Evolutionary conservation across 2,113 vertebrate genomes (phyloP).

Genomic region (Progne subis): DNA sequence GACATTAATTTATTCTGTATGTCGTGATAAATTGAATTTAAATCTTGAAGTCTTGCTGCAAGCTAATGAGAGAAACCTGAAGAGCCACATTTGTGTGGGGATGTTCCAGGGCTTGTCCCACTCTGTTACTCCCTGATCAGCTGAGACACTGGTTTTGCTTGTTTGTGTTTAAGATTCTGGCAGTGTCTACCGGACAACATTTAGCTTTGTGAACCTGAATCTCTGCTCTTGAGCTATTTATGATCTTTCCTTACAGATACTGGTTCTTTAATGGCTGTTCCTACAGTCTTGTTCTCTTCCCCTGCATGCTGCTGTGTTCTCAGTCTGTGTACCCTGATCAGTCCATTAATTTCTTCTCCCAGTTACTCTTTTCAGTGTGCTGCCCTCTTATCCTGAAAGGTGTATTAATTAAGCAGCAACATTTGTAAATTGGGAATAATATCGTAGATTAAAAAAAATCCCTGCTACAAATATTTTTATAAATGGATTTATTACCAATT

Average conservation of each 20-base stretch:
- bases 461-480: fast-evolving
- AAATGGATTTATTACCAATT: neutral
- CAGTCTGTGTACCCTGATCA: neutral
- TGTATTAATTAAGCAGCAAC: neutral
- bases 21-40: neutral
- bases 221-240: neutral
- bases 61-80: neutral
- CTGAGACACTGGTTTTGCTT: conserved; percentile 3
- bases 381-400: neutral
- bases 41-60: neutral
- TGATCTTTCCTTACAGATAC: neutral
- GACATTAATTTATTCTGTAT: neutral
- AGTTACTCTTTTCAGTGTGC: neutral
- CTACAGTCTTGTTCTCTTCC: neutral
- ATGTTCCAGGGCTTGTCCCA: neutral
- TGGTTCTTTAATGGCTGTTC: neutral
- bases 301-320: neutral
- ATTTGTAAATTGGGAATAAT: neutral
- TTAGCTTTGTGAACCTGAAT: neutral
- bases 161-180: neutral
- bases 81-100: neutral
- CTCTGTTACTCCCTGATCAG: neutral
- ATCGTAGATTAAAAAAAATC: neutral
- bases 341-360: neutral
- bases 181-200: neutral